Evolutionary conservation across 2,797 vertebrate species (phyloP).

Genomic region (Betta splendens): DNA sequence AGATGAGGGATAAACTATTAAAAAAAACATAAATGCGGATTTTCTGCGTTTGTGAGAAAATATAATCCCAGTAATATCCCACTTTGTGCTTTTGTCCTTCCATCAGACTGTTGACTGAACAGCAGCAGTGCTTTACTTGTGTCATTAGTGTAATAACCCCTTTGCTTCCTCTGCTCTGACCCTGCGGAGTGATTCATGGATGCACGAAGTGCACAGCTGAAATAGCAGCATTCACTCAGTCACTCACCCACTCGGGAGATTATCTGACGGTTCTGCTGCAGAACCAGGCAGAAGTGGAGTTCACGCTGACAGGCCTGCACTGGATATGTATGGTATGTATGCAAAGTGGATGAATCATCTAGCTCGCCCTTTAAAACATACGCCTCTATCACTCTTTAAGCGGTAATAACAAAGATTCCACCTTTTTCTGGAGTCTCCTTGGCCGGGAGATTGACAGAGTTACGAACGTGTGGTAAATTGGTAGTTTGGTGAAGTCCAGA

Average conservation of each 20-base stretch:
- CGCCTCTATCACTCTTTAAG: neutral
- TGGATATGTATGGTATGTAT: neutral
- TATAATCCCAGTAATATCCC: conserved; percentile 21
- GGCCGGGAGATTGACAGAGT: conserved; percentile 12
- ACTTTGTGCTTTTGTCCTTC: conserved; percentile 14
- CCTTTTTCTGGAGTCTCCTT: conserved; percentile 1
- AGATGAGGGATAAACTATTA: neutral
- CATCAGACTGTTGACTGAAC: conserved; percentile 10
- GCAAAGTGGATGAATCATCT: conserved; percentile 1
- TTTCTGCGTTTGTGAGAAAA: conserved; percentile 18
- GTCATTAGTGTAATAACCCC: conserved; percentile 35
- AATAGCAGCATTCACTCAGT: conserved; percentile 54
- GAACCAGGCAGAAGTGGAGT: conserved; percentile 17
- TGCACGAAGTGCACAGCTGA: conserved; percentile 41
- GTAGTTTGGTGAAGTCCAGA: conserved; percentile 46
- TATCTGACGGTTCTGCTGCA: conserved; percentile 43
- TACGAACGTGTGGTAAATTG: conserved; percentile 31
- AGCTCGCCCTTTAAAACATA: neutral
- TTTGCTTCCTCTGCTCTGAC: conserved; percentile 36
- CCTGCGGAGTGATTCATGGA: conserved; percentile 42
- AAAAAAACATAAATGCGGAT: conserved; percentile 3
- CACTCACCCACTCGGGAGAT: conserved; percentile 50
- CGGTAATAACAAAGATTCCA: neutral
- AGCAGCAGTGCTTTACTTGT: conserved; percentile 5
- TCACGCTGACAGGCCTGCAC: conserved; percentile 2